phyloP scores from a whole-genome alignment of 2,888 invertebrate genomes.

The Nemoura dubitans region DNA sequence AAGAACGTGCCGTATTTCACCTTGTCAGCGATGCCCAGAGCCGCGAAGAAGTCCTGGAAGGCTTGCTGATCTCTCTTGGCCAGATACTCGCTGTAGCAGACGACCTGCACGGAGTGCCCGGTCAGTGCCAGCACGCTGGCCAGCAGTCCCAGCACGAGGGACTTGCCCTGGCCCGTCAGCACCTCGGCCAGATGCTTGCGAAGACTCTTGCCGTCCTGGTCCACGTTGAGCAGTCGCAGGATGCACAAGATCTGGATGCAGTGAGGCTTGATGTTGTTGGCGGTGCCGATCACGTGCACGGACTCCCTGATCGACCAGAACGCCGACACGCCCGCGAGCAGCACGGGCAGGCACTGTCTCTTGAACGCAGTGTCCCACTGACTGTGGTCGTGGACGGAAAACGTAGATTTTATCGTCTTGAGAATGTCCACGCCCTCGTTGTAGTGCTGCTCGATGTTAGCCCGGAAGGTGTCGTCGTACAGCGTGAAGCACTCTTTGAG shows the following conservation, averaged over 20 bases:
- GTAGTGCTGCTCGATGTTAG: background rate
- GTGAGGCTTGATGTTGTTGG: background rate
- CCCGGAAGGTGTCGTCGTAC: background rate
- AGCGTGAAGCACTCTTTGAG: background rate
- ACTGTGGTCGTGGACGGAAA: background rate
- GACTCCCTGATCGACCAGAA: constrained; percentile 10
- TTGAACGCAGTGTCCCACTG: background rate
- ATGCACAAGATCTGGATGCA: background rate
- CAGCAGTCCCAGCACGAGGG: background rate
- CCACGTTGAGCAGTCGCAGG: background rate
- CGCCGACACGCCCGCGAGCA: background rate
- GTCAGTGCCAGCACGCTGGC: background rate
- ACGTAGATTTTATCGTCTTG: background rate
- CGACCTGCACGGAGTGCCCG: background rate
- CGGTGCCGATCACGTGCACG: background rate
- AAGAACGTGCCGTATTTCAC: background rate
- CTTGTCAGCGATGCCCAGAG: background rate
- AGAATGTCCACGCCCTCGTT: background rate
- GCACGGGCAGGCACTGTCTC: background rate
- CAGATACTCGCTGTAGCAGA: background rate
- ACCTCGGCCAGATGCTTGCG: constrained; percentile 9
- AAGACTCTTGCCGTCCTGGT: background rate
- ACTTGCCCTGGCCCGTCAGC: constrained; percentile 19
- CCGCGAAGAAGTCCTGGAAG: background rate
- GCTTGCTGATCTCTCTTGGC: background rate